Evolutionary conservation across 2,113 vertebrate genomes (phyloP), one percentile per base, ranked within the genome.

Genomic region (Rousettus leschenaultii): DNA sequence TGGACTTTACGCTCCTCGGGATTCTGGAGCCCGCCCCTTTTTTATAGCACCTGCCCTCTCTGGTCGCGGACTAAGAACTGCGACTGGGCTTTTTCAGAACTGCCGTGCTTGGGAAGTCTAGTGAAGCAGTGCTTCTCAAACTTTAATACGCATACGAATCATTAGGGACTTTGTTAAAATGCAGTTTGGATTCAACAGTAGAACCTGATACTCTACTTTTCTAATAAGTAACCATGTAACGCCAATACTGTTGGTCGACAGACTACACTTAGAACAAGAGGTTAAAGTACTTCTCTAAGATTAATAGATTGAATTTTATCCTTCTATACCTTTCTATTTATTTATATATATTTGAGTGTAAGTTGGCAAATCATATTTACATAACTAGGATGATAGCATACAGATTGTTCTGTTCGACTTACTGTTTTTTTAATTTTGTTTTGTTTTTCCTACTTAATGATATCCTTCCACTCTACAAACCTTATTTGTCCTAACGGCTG

Each of bases 301-400:
- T 92, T 92, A 85, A n/a, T 79, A 48, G 24, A 70, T 94, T 75
- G 66, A 94, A 57, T 45, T 65, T 78, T 35, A 86, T 68, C 21
- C 38, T 93, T 78, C 53, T 70, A 73, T 35, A 78, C 22, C 28
- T 90, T 68, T 73, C 22, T 86, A 5, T 92, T 86, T 73, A 70
- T 91, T 91, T 79, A 89, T 24, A 0, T 86, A 21, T 89, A 77
- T 82, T 89, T 84, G 45, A 59, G 3, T 79, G 35, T 66, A 79
- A 28, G 24, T 59, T 87, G 22, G 33, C 14, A 70, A 77, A 84
- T 91, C 18, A 68, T 45, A 88, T 77, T 79, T 80, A 33, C 16
- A 33, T 95, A 85, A 68, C 14, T 91, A 79, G 59, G 10, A 66
- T 91, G 28, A 78, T 40, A 83, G 26, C 65, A 71, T 93, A 73